Base-by-base conservation (phyloP, 2,113 vertebrate species). In the Ovis canadensis region DNA sequence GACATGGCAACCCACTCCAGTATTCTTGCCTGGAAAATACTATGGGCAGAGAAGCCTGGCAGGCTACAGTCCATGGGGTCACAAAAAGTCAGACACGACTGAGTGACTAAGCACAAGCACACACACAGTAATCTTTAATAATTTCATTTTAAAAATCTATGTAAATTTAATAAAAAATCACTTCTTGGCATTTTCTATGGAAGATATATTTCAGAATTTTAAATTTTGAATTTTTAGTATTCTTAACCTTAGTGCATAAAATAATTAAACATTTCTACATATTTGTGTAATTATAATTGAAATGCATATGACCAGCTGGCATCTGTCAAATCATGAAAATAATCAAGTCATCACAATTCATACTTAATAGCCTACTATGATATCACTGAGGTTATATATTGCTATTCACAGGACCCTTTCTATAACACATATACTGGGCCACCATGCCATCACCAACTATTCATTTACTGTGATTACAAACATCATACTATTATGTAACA, bases 261-360 rank as follows among this genome's bases (percentile, higher is more conserved):
- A 45, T 50, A 78, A 88, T 31, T 81, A 11, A 88, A 36, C 15
- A 89, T 67, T 78, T 90, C 9, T 59, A 90, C 50, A 92, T 60
- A 74, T 91, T 36, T 67, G 19, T 67, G 50, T 6, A 88, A 33
- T 43, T 83, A 90, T 64, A 90, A 62, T 1, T 77, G 29, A 91
- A 83, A 12, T 59, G 5, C 48, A 84, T 60, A 71, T 89, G 94
- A 57, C 33, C 64, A 94, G 43, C 8, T 55, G 16, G 88, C 45
- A 50, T 91, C 71, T 96, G 62, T 40, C 52, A 96, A 97, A 87
- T 95, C 21, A 60, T 64, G 80, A 64, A 62, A 89, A 85, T 15
- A 91, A 94, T 29, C 33, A 90, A 83, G 71, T 6, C 48, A 83
- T 55, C 81, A 67, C 12, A 90, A 36, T 25, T 92, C 27, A 77